phyloP scores from a whole-genome alignment of 2,888 invertebrate species.

The Sinelater perroti region DNA sequence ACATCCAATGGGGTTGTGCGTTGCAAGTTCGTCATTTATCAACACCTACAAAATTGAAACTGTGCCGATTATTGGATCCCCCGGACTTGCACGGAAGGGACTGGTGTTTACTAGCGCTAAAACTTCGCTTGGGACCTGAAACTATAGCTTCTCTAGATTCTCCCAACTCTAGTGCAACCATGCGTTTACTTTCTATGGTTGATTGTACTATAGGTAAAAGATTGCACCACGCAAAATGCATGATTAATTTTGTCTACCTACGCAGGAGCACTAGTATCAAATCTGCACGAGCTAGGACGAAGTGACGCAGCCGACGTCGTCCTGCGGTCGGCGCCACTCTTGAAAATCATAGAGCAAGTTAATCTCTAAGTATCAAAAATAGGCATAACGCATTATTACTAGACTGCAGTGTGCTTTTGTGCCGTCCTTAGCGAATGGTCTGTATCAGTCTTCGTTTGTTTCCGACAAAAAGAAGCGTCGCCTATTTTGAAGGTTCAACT shows the following conservation, averaged over 20 bases:
- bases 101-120: slow-evolving; percentile 79
- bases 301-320: slow-evolving; percentile 69
- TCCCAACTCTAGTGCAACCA: slow-evolving; percentile 58
- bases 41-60: slow-evolving; percentile 66
- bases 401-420: slow-evolving; percentile 22
- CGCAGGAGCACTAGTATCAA: slow-evolving; percentile 65
- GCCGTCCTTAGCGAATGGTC: slow-evolving; percentile 27
- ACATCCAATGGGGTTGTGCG: slow-evolving; percentile 65
- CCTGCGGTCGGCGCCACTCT: slow-evolving; percentile 64
- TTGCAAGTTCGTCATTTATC: slow-evolving; percentile 69
- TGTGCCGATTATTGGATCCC: slow-evolving; percentile 76
- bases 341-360: slow-evolving; percentile 32
- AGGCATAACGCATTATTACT: neutral
- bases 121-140: slow-evolving; percentile 65
- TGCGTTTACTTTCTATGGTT: slow-evolving; percentile 56
- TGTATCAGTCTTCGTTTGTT: slow-evolving; percentile 4
- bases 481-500: no score
- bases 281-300: slow-evolving; percentile 68
- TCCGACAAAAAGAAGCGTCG: no score
- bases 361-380: slow-evolving; percentile 16
- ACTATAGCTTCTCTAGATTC: slow-evolving; percentile 59
- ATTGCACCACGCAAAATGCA: no score
- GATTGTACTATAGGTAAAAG: slow-evolving; percentile 61
- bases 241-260: no score
- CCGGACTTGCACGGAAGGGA: slow-evolving; percentile 77